These are phyloP conservation scores for Catharus minimus DNA, from an alignment of 2,113 vertebrate genomes.

Conservation along the genomic window DNA sequence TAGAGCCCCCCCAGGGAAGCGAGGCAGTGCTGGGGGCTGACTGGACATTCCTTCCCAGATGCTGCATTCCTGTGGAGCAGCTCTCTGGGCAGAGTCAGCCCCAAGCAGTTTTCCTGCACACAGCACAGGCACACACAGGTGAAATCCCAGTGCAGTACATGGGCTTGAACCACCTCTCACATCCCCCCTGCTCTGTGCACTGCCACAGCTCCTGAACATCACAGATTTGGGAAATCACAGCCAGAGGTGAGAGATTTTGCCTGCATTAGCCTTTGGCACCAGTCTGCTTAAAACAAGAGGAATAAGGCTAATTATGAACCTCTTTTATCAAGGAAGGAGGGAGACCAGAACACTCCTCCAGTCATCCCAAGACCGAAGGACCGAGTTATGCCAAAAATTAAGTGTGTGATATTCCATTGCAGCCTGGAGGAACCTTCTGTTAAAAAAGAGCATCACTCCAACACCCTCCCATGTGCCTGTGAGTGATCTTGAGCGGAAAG, in stretches of 20 bases:
- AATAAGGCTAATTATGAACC: not conserved
- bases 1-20: not conserved
- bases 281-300: not conserved
- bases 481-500: not conserved
- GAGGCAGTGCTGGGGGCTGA: not conserved
- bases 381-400: not conserved
- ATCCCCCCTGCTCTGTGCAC: not conserved
- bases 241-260: not conserved
- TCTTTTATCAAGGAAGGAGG: not conserved
- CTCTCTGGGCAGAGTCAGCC: not conserved
- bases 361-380: not conserved
- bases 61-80: not conserved
- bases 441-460: not conserved
- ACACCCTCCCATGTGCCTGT: not conserved
- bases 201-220: not conserved
- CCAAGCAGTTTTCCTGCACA: not conserved
- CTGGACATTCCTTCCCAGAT: not conserved
- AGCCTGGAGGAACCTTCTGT: not conserved
- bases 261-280: not conserved
- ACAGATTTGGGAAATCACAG: not conserved
- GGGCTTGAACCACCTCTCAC: not conserved
- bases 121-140: accelerated
- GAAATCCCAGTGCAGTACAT: not conserved
- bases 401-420: not conserved
- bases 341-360: not conserved